phyloP scores from a whole-genome alignment of 2,888 invertebrate species.

The Agrochola lota region DNA sequence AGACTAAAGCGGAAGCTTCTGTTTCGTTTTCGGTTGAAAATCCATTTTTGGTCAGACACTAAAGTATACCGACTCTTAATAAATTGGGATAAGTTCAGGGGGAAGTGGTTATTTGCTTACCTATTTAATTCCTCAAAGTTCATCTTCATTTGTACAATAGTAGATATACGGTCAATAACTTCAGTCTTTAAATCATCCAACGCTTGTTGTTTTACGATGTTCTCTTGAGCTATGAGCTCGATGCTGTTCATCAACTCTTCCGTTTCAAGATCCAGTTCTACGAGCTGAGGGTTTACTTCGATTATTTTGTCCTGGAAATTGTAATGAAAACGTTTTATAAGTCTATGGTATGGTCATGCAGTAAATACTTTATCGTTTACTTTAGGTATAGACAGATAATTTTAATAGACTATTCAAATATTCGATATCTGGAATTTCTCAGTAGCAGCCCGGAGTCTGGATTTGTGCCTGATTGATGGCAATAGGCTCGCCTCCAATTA shows the following conservation, averaged over 20 bases:
- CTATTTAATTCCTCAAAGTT: slow-evolving; percentile 93
- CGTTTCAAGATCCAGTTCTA: slow-evolving; percentile 92
- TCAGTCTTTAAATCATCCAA: slow-evolving; percentile 90
- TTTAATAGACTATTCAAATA: background rate
- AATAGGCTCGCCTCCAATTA: too few species aligned
- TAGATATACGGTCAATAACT: slow-evolving; percentile 92
- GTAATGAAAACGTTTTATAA: background rate
- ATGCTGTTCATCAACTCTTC: slow-evolving; percentile 94
- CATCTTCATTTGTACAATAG: slow-evolving; percentile 92
- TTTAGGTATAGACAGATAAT: background rate
- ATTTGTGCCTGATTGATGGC: too few species aligned
- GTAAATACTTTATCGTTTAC: background rate
- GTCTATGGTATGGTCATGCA: background rate
- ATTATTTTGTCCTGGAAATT: slow-evolving; percentile 92
- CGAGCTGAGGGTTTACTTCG: slow-evolving; percentile 92
- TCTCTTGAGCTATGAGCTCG: slow-evolving; percentile 92
- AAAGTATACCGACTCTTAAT: background rate
- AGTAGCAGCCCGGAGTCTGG: too few species aligned
- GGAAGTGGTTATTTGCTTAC: background rate
- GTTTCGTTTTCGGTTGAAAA: too few species aligned
- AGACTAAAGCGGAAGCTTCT: too few species aligned
- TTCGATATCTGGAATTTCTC: too few species aligned
- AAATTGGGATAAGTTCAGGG: background rate
- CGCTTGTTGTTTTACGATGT: slow-evolving; percentile 92
- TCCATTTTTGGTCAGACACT: too few species aligned